Evolutionary conservation across 2,113 vertebrate genomes (phyloP).

Genomic region (Uria aalge): DNA sequence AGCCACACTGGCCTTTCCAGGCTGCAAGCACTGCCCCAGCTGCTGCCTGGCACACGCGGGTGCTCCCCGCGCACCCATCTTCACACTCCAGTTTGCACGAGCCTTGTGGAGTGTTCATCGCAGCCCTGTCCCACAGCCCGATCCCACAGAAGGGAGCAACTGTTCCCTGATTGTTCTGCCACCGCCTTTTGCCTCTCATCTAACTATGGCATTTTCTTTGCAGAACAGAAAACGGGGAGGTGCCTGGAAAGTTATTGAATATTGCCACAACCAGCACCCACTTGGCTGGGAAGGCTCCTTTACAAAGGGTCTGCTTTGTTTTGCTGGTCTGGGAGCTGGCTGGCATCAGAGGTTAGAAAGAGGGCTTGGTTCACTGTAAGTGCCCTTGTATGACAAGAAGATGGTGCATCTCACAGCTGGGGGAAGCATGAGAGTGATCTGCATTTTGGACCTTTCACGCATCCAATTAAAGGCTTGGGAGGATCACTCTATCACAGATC

Average conservation of each 20-base stretch:
- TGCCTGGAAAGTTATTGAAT: neutral
- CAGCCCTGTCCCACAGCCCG: rapidly evolving
- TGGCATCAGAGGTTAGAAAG: neutral
- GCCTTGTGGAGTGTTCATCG: rapidly evolving
- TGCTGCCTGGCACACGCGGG: neutral
- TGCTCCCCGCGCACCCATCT: rapidly evolving
- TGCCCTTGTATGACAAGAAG: neutral
- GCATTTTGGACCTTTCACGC: neutral
- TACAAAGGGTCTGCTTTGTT: neutral
- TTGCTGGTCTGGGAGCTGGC: neutral
- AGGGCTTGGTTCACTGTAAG: neutral
- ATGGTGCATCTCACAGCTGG: neutral
- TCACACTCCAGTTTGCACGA: rapidly evolving
- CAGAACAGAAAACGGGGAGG: neutral
- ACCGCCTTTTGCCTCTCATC: neutral
- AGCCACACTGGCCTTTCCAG: neutral
- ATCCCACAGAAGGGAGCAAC: neutral
- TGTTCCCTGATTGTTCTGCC: neutral
- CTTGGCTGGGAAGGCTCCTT: neutral
- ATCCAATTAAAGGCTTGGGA: conserved; percentile 56
- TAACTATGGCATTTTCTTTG: neutral
- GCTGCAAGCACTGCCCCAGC: rapidly evolving
- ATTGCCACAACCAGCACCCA: rapidly evolving
- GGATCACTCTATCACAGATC: conserved; percentile 23
- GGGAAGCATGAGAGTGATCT: neutral